phyloP scores from a whole-genome alignment of 2,888 invertebrate species.

The Cataglyphis albicans region DNA sequence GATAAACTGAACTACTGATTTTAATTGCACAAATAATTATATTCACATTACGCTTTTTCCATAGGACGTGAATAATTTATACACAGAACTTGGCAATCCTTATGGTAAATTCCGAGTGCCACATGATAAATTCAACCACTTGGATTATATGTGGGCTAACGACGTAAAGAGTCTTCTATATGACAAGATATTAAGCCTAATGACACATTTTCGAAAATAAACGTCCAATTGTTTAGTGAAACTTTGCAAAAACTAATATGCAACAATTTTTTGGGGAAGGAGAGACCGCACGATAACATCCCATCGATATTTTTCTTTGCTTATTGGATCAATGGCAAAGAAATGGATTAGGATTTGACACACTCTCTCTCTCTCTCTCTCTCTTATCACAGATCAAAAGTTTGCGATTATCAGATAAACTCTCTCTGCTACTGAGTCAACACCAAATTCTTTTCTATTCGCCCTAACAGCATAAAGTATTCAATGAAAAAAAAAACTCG shows the following conservation, averaged over 20 bases:
- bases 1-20: neutral
- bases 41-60: slow-evolving; percentile 25
- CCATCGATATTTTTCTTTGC: too few species aligned
- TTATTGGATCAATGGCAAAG: too few species aligned
- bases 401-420: too few species aligned
- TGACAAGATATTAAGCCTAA: slow-evolving; percentile 70
- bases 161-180: slow-evolving; percentile 88
- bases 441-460: too few species aligned
- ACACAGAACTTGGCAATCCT: slow-evolving; percentile 86
- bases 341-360: too few species aligned
- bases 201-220: slow-evolving; percentile 16
- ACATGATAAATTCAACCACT: slow-evolving; percentile 88
- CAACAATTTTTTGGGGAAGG: too few species aligned
- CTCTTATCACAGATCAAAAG: too few species aligned
- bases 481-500: neutral
- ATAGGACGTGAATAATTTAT: slow-evolving; percentile 87
- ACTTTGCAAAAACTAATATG: neutral
- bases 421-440: too few species aligned
- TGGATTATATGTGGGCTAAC: slow-evolving; percentile 89
- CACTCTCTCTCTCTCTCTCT: too few species aligned
- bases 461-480: neutral
- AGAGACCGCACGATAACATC: too few species aligned
- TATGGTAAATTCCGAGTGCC: slow-evolving; percentile 80
- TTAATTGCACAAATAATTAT: neutral
- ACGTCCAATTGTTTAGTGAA: neutral